Evolutionary conservation across 35 echinoderm and acorn worm genomes (phyloP).

Genomic region (Stichopus chloronotus): DNA sequence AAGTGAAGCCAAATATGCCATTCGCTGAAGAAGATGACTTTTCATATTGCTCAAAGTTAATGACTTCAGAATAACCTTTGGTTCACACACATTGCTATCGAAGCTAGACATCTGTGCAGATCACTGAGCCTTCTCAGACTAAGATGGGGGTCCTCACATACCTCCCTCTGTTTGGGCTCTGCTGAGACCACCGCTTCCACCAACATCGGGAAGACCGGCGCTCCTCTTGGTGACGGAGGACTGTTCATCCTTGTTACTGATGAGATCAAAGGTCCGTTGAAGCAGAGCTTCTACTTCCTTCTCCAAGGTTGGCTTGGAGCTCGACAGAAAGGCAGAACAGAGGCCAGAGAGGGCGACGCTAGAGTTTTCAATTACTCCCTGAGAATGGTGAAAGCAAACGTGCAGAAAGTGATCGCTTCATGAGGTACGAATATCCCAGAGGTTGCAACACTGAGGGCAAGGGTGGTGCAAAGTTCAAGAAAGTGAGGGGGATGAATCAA

Average conservation of each 20-base stretch:
- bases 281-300: conserved; percentile 63
- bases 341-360: conserved; percentile 75
- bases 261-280: conserved; percentile 57
- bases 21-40: no score
- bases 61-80: no score
- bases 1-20: no score
- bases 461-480: no score
- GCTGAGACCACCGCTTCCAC: conserved; percentile 84
- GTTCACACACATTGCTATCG: no score
- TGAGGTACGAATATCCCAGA: no score
- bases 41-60: no score
- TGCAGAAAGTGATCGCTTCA: no score
- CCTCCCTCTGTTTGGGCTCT: conserved; percentile 90
- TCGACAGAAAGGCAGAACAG: conserved; percentile 69
- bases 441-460: no score
- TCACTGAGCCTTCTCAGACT: no score
- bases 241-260: conserved; percentile 48
- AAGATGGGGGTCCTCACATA: not conserved
- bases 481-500: no score
- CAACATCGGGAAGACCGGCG: conserved; percentile 82
- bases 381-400: not conserved
- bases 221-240: conserved; percentile 94
- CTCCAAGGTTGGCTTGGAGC: conserved; percentile 63
- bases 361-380: conserved; percentile 92
- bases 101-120: no score